Evolutionary conservation across 1,140 invertebrate species (phyloP).

Genomic region (Drosophila pandora): DNA sequence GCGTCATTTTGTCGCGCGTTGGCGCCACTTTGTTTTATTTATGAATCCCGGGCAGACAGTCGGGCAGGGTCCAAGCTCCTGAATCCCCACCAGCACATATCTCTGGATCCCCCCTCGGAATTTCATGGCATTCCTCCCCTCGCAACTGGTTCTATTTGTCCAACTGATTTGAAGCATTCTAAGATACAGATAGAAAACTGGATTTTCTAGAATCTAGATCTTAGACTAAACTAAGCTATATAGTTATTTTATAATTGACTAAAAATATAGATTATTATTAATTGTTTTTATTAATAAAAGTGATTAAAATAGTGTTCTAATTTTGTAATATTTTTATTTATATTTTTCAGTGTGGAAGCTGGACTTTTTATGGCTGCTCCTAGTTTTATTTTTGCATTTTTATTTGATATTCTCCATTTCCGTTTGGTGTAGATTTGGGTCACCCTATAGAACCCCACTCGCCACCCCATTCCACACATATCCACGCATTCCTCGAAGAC

Average conservation of each 20-base stretch:
- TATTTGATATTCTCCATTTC: conserved; percentile 73
- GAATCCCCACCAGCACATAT: conserved; percentile 6
- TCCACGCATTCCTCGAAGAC: conserved; percentile 37
- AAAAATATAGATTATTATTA: neutral
- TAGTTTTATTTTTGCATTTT: conserved; percentile 53
- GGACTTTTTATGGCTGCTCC: conserved; percentile 59
- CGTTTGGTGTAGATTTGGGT: conserved; percentile 63
- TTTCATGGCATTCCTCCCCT: conserved; percentile 9
- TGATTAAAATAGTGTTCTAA: neutral
- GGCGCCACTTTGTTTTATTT: conserved; percentile 79
- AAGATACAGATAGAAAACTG: conserved; percentile 9
- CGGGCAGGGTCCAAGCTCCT: conserved; percentile 26
- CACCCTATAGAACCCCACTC: conserved; percentile 53
- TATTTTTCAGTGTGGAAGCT: conserved; percentile 7
- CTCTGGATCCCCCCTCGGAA: neutral
- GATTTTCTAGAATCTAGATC: neutral
- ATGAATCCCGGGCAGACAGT: conserved; percentile 62
- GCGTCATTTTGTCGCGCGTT: conserved; percentile 69
- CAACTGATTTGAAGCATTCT: conserved; percentile 64
- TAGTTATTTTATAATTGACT: too few species aligned
- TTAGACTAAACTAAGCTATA: too few species aligned
- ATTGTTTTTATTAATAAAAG: neutral
- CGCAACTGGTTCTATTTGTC: conserved; percentile 51
- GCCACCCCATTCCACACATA: conserved; percentile 13
- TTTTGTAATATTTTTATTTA: neutral